Evolutionary conservation across 2,113 vertebrate genomes (phyloP).

Genomic region (Heptranchias perlo): DNA sequence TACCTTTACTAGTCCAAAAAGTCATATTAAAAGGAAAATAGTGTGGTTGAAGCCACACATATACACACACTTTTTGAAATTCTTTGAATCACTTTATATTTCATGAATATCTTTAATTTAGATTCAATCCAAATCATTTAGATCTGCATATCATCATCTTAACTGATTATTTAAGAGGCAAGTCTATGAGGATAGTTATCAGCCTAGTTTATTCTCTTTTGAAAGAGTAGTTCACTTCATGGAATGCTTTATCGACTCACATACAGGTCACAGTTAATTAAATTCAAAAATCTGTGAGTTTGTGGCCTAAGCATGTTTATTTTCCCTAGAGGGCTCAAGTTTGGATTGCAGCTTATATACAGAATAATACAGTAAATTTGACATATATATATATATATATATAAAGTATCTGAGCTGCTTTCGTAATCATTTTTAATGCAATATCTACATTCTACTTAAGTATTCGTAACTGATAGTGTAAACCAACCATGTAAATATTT

Average conservation of each 20-base stretch:
- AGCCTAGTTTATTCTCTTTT: not conserved
- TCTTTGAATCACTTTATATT: not conserved
- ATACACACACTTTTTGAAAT: not conserved
- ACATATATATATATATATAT: not conserved
- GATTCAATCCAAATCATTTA: not conserved
- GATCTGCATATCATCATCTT: not conserved
- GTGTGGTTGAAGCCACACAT: not conserved
- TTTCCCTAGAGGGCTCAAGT: not conserved
- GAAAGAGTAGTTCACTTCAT: not conserved
- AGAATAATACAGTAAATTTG: not conserved
- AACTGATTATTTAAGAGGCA: not conserved
- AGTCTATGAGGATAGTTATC: not conserved
- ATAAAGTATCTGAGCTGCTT: not conserved
- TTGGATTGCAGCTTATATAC: not conserved
- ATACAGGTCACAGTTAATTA: too few species aligned
- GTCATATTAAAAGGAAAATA: not conserved
- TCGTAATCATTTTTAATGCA: not conserved
- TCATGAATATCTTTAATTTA: not conserved
- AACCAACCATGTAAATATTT: not conserved
- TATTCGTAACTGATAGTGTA: not conserved
- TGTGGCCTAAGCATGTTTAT: not conserved
- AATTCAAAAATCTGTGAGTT: not conserved
- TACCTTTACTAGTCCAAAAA: not conserved
- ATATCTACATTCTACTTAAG: not conserved
- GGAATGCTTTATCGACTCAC: too few species aligned